These are phyloP conservation scores for Acleris holmiana DNA, from an alignment of 2,888 invertebrate species.

Conservation along the genomic window DNA sequence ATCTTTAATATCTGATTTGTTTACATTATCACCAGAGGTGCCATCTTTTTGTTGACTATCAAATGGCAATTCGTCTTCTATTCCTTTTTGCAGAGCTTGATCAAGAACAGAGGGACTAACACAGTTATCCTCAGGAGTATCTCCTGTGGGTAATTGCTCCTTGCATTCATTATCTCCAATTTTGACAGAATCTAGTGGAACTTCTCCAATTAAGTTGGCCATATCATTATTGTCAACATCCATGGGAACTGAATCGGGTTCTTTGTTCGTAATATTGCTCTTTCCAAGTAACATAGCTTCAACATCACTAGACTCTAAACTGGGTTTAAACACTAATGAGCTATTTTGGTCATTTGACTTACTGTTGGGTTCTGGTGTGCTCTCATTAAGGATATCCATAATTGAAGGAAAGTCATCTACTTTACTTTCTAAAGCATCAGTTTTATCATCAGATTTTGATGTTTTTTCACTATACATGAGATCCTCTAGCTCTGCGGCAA, in stretches of 20 bases:
- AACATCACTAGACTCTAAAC: slow-evolving; percentile 74
- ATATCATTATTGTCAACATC: slow-evolving; percentile 63
- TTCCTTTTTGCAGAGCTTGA: slow-evolving; percentile 67
- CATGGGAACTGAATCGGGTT: slow-evolving; percentile 53
- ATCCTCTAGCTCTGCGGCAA: slow-evolving; percentile 80
- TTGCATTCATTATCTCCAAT: slow-evolving; percentile 42
- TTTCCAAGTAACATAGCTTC: slow-evolving; percentile 78
- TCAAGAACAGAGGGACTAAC: slow-evolving; percentile 76
- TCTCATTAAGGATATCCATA: slow-evolving; percentile 76
- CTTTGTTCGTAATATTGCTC: slow-evolving; percentile 47
- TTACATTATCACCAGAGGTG: neutral
- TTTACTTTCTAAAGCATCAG: slow-evolving; percentile 53
- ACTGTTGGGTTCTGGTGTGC: slow-evolving; percentile 43
- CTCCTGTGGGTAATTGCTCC: slow-evolving; percentile 33
- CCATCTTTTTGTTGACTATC: slow-evolving; percentile 35
- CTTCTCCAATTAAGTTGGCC: slow-evolving; percentile 58
- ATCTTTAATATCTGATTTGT: neutral
- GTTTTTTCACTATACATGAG: slow-evolving; percentile 75
- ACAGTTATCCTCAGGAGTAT: slow-evolving; percentile 49
- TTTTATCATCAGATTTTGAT: slow-evolving; percentile 43
- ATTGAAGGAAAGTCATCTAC: slow-evolving; percentile 76
- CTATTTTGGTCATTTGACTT: slow-evolving; percentile 55
- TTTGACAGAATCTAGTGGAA: slow-evolving; percentile 49
- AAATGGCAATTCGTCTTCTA: slow-evolving; percentile 65
- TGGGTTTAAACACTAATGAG: slow-evolving; percentile 58